These are phyloP conservation scores for Hirundichthys speculiger DNA, from an alignment of 2,113 vertebrate species.

Conservation along the genomic window DNA sequence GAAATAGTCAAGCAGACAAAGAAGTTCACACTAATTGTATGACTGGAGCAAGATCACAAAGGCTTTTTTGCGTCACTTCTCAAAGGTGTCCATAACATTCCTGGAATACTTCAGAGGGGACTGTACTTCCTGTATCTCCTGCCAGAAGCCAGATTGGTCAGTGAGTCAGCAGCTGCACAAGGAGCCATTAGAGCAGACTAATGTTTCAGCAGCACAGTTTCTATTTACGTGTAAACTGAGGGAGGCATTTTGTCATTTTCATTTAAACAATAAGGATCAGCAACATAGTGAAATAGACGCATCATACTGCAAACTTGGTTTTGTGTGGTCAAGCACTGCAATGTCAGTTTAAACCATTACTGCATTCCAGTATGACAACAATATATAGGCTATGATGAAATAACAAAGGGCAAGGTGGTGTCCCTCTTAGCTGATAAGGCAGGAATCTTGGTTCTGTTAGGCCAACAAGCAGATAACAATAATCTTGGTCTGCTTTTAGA, in stretches of 20 bases:
- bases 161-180: slow-evolving; percentile 64
- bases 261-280: slow-evolving; percentile 3
- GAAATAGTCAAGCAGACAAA: too few species aligned
- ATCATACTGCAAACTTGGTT: background rate
- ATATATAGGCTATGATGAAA: slow-evolving; percentile 6
- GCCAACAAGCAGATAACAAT: slow-evolving; percentile 31
- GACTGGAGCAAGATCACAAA: background rate
- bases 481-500: slow-evolving; percentile 34
- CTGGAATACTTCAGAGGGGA: slow-evolving; percentile 9
- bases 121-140: slow-evolving; percentile 26
- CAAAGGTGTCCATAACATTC: slow-evolving; percentile 15
- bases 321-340: background rate
- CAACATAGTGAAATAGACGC: background rate
- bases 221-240: slow-evolving; percentile 54
- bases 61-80: background rate
- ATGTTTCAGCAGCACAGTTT: slow-evolving; percentile 45
- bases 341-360: slow-evolving; percentile 14
- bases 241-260: slow-evolving; percentile 17
- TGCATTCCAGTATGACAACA: slow-evolving; percentile 14
- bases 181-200: slow-evolving; percentile 43
- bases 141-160: slow-evolving; percentile 24
- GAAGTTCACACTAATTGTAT: too few species aligned
- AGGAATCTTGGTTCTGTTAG: slow-evolving; percentile 29
- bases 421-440: slow-evolving; percentile 48
- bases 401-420: slow-evolving; percentile 11